These are phyloP conservation scores for Trogon melanurus DNA, from an alignment of 2,113 vertebrate species.

Conservation along the genomic window DNA sequence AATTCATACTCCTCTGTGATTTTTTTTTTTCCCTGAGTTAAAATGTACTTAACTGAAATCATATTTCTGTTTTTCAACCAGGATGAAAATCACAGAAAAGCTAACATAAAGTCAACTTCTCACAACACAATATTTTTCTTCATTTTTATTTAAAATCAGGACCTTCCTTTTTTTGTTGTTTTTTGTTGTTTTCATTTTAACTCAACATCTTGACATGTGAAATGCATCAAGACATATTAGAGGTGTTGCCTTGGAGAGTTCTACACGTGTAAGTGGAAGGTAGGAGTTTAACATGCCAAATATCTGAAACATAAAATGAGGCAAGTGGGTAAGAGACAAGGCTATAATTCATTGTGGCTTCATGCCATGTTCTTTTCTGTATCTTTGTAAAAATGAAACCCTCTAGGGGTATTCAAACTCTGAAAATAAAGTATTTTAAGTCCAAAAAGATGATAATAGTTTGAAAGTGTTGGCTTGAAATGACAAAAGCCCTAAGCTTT, in stretches of 20 bases:
- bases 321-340: background rate
- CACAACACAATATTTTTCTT: background rate
- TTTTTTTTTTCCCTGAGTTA: background rate
- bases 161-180: background rate
- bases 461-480: conserved; percentile 1
- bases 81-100: background rate
- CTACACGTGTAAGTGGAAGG: background rate
- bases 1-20: background rate
- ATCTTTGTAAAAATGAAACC: background rate
- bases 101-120: background rate
- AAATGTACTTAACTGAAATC: background rate
- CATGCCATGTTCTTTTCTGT: background rate
- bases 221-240: conserved; percentile 2
- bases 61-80: background rate
- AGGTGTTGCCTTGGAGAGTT: conserved; percentile 15
- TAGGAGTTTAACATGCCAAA: background rate
- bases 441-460: conserved; percentile 9
- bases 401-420: background rate
- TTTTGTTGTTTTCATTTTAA: background rate
- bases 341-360: conserved; percentile 18
- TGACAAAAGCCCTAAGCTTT: conserved; percentile 32
- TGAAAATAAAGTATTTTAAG: conserved; percentile 7
- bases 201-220: background rate
- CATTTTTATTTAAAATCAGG: background rate
- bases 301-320: background rate